Conservation (phyloP, 2,797 vertebrate species). For the Silurus lanzhouensis region DNA sequence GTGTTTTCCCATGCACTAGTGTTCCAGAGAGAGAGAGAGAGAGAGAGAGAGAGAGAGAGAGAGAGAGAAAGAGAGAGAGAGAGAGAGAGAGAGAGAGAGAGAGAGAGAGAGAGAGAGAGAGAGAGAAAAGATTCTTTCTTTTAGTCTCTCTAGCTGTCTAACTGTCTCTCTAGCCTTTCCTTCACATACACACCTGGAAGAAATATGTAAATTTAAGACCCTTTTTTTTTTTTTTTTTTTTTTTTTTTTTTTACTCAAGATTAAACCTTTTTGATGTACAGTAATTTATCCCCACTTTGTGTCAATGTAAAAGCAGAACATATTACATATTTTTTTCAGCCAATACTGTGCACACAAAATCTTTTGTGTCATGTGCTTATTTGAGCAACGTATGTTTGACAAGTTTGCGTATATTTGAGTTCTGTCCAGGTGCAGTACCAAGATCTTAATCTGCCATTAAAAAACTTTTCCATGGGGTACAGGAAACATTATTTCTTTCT, state of each 20-base stretch:
- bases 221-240: slow-evolving; percentile 60
- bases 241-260: slow-evolving; percentile 9
- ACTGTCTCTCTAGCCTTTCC: not conserved
- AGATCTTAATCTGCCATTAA: slow-evolving; percentile 53
- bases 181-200: slow-evolving; percentile 68
- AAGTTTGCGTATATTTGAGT: slow-evolving; percentile 41
- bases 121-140: slow-evolving; percentile 54
- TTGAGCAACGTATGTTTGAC: slow-evolving; percentile 58
- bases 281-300: slow-evolving; percentile 46
- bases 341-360: slow-evolving; percentile 53
- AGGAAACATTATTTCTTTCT: slow-evolving; percentile 66
- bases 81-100: too few species aligned
- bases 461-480: slow-evolving; percentile 55
- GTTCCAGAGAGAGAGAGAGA: slow-evolving; percentile 60
- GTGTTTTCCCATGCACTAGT: slow-evolving; percentile 71
- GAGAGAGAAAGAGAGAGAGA: too few species aligned
- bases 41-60: slow-evolving; percentile 9
- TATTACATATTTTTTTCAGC: slow-evolving; percentile 50
- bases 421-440: slow-evolving; percentile 29
- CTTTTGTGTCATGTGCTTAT: slow-evolving; percentile 47
- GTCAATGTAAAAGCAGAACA: slow-evolving; percentile 22
- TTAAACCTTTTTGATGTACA: slow-evolving; percentile 31
- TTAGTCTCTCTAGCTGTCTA: slow-evolving; percentile 29
- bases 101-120: too few species aligned
- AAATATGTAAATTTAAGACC: slow-evolving; percentile 64